Evolutionary conservation across 2,888 invertebrate genomes (phyloP).

Genomic region (Nymphalis urticae): DNA sequence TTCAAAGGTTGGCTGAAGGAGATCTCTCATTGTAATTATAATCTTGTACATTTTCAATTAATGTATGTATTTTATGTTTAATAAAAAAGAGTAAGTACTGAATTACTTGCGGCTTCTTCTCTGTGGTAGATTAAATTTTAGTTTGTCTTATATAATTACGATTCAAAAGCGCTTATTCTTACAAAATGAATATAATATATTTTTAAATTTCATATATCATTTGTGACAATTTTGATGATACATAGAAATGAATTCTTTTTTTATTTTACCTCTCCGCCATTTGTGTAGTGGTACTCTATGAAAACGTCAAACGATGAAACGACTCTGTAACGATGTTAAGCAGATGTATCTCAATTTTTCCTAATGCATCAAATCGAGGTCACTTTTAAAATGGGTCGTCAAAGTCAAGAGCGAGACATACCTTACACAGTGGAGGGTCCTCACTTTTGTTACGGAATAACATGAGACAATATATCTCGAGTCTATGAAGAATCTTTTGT

Average conservation of each 20-base stretch:
- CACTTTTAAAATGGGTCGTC: not conserved
- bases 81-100: too few species aligned
- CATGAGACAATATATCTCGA: conserved; percentile 23
- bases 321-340: not conserved
- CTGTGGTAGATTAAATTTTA: too few species aligned
- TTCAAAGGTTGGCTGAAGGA: not conserved
- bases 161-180: too few species aligned
- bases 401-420: conserved; percentile 9
- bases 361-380: conserved; percentile 1
- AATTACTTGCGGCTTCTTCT: too few species aligned
- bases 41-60: not conserved
- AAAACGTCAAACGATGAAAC: not conserved
- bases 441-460: conserved; percentile 19
- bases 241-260: too few species aligned
- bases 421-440: conserved; percentile 21
- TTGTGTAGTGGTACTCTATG: too few species aligned
- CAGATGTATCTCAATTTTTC: not conserved
- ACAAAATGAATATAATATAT: too few species aligned
- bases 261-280: too few species aligned
- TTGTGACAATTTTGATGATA: too few species aligned
- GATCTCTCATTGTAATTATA: not conserved
- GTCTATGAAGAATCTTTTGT: conserved; percentile 29
- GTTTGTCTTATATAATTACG: too few species aligned
- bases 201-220: too few species aligned
- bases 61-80: too few species aligned